Evolutionary conservation across 2,888 invertebrate genomes (phyloP).

Genomic region (Beris morrisii): DNA sequence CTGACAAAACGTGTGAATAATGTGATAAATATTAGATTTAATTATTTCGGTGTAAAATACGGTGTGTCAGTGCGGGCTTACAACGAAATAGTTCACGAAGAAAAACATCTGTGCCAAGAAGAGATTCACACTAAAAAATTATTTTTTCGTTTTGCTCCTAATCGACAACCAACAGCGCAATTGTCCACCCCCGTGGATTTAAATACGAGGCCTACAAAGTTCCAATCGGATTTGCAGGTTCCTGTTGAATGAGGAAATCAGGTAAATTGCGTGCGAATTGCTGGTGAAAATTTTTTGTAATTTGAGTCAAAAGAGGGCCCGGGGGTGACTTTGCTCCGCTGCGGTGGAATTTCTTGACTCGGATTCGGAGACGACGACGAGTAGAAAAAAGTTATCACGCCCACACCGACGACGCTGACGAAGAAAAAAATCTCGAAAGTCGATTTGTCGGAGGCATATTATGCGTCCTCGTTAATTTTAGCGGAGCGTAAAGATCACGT

Average conservation of each 20-base stretch:
- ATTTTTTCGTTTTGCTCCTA: too few relatives aligned
- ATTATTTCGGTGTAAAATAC: slow-evolving; percentile 24
- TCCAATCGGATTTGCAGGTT: not conserved
- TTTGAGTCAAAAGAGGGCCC: slow-evolving; percentile 5
- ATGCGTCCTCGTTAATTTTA: slow-evolving; percentile 37
- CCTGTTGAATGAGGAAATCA: slow-evolving; percentile 5
- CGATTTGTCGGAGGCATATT: slow-evolving; percentile 17
- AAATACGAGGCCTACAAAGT: too few relatives aligned
- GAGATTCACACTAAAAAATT: not conserved
- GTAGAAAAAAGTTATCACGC: slow-evolving; percentile 36
- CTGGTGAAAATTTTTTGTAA: not conserved
- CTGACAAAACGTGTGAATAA: slow-evolving; percentile 33
- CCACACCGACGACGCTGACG: slow-evolving; percentile 33
- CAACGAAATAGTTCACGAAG: slow-evolving; percentile 32
- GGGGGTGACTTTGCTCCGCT: not conserved
- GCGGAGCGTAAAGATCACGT: slow-evolving; percentile 28
- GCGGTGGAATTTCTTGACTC: slow-evolving; percentile 33
- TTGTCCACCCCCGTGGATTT: slow-evolving; percentile 9
- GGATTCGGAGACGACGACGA: slow-evolving; percentile 30
- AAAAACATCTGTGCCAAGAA: slow-evolving; percentile 37
- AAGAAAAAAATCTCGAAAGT: slow-evolving; percentile 32
- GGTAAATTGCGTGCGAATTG: slow-evolving; percentile 9
- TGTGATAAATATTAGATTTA: slow-evolving; percentile 35
- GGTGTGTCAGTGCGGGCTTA: slow-evolving; percentile 34
- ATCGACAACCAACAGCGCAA: slow-evolving; percentile 1